Conservation (phyloP, 2,113 vertebrate genomes). For the Ceratotherium simum region DNA sequence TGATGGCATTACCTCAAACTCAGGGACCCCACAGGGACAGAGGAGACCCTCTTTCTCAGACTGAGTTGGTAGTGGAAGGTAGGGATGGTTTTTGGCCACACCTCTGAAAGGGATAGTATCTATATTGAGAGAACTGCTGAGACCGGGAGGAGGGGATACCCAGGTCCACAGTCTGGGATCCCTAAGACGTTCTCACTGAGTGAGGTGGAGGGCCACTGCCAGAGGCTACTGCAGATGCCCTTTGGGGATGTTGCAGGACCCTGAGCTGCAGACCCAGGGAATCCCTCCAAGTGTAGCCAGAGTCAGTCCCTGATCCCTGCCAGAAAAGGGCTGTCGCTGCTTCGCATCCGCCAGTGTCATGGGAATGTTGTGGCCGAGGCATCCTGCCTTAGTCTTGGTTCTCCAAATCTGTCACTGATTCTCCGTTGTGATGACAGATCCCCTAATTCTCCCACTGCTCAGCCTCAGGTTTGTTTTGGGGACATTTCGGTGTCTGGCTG, state of each 20-base stretch:
- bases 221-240: neutral
- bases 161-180: neutral
- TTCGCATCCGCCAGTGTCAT: neutral
- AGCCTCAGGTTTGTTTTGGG: constrained; percentile 49
- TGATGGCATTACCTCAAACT: constrained; percentile 61
- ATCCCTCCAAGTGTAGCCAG: neutral
- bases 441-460: neutral
- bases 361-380: neutral
- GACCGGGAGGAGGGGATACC: neutral
- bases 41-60: neutral
- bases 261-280: neutral
- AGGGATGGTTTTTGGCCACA: neutral
- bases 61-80: neutral
- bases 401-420: neutral
- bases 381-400: neutral
- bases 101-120: neutral
- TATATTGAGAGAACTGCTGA: neutral
- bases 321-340: neutral
- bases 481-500: constrained; percentile 2
- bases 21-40: constrained; percentile 34
- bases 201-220: neutral
- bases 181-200: neutral
- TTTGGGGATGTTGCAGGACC: neutral
- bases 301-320: neutral
- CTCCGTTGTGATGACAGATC: neutral